Conservation (phyloP, 2,888 invertebrate genomes). For the Perizoma affinitatum region DNA sequence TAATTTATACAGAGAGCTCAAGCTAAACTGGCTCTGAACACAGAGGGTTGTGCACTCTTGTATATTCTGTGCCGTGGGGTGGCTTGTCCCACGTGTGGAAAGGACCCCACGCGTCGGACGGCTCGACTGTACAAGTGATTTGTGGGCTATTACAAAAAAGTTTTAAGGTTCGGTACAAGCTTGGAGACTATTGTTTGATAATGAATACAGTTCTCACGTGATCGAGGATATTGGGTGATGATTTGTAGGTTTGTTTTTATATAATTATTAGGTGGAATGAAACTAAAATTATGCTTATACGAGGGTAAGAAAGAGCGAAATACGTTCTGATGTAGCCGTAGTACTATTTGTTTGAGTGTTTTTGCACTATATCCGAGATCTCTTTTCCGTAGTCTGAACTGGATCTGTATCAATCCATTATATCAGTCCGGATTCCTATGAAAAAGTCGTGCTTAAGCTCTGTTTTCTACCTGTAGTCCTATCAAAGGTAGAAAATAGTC, state of each 20-base stretch:
- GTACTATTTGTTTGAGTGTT: no score
- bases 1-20: conserved; percentile 21
- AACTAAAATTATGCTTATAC: no score
- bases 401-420: no score
- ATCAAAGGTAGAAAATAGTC: no score
- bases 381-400: no score
- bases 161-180: conserved; percentile 33
- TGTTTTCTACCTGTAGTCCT: no score
- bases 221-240: conserved; percentile 18
- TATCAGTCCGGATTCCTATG: no score
- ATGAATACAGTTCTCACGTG: conserved; percentile 27
- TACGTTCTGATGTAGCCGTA: no score
- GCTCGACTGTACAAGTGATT: conserved; percentile 69
- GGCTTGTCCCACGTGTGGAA: conserved; percentile 66
- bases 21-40: conserved; percentile 6
- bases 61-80: conserved; percentile 26
- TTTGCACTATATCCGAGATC: no score
- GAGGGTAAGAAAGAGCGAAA: no score
- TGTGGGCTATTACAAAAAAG: conserved; percentile 66
- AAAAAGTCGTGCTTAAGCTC: no score
- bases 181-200: conserved; percentile 21
- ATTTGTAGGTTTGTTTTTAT: conserved; percentile 7
- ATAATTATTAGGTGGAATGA: neutral
- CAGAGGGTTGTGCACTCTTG: conserved; percentile 16
- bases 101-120: conserved; percentile 72